phyloP scores from a whole-genome alignment of 2,888 invertebrate species.

The Patella caerulea region DNA sequence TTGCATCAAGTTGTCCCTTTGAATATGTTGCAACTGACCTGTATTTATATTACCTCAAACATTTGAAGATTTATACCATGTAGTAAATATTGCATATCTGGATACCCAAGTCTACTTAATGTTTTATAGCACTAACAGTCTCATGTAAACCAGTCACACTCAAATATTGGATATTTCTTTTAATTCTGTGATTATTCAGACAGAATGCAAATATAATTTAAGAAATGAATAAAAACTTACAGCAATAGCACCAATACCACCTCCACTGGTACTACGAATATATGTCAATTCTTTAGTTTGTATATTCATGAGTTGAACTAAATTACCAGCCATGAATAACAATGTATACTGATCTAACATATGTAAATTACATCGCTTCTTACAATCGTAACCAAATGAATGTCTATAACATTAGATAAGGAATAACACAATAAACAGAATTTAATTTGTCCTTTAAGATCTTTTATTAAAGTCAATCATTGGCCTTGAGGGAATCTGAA shows the following conservation, averaged over 20 bases:
- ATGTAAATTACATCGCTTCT: conserved; percentile 84
- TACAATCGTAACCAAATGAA: conserved; percentile 90
- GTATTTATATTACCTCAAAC: too few species aligned
- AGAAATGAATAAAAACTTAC: conserved; percentile 73
- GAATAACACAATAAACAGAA: conserved; percentile 4
- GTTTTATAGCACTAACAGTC: too few species aligned
- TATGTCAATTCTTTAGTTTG: conserved; percentile 79
- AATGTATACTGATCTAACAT: conserved; percentile 82
- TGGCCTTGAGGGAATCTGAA: not conserved
- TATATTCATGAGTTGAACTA: conserved; percentile 83
- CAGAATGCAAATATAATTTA: too few species aligned
- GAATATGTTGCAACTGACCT: too few species aligned
- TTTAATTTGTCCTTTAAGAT: not conserved
- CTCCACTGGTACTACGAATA: conserved; percentile 82
- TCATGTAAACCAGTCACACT: too few species aligned
- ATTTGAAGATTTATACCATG: too few species aligned
- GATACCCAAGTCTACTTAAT: too few species aligned
- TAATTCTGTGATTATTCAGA: too few species aligned
- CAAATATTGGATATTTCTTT: too few species aligned
- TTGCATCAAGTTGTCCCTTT: not conserved
- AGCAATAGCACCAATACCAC: conserved; percentile 85
- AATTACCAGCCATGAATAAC: conserved; percentile 86
- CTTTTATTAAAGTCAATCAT: not conserved
- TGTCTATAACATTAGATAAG: conserved; percentile 74
- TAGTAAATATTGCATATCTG: too few species aligned